Conservation (phyloP, 2,797 vertebrate species). For the Lemur catta region DNA sequence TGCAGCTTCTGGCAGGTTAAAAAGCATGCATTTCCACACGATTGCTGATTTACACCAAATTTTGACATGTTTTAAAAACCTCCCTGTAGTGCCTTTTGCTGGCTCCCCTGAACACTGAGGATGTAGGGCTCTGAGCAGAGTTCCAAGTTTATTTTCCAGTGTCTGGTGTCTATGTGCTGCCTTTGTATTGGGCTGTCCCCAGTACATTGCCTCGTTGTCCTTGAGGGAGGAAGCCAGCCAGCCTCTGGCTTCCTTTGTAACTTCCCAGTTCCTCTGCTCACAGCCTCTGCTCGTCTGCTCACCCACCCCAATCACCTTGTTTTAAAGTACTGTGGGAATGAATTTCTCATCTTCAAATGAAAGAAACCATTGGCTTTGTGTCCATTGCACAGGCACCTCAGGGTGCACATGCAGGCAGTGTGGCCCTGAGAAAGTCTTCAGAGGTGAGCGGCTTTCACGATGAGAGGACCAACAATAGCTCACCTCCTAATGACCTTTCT, state of each 20-base stretch:
- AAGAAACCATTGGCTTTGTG: background rate
- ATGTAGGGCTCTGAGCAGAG: background rate
- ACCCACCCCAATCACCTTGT: background rate
- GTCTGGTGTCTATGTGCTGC: background rate
- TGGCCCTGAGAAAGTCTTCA: background rate
- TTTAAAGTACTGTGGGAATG: background rate
- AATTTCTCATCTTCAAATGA: background rate
- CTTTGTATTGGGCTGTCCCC: background rate
- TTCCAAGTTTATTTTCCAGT: background rate
- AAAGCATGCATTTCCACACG: background rate
- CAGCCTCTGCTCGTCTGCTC: background rate
- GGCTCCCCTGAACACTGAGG: background rate
- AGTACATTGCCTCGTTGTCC: background rate
- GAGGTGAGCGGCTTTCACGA: background rate
- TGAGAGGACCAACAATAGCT: background rate
- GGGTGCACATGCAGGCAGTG: background rate
- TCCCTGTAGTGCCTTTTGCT: background rate
- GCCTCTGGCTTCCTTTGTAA: conserved; percentile 58
- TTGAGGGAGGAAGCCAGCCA: conserved; percentile 34
- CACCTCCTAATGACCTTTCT: background rate
- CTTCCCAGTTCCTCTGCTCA: conserved; percentile 56
- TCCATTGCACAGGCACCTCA: background rate
- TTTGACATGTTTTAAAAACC: conserved; percentile 14
- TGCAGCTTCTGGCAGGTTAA: conserved; percentile 2
- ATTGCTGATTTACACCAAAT: conserved; percentile 35